Conservation (phyloP, 2,797 vertebrate species). For the Pteropus rufus region DNA sequence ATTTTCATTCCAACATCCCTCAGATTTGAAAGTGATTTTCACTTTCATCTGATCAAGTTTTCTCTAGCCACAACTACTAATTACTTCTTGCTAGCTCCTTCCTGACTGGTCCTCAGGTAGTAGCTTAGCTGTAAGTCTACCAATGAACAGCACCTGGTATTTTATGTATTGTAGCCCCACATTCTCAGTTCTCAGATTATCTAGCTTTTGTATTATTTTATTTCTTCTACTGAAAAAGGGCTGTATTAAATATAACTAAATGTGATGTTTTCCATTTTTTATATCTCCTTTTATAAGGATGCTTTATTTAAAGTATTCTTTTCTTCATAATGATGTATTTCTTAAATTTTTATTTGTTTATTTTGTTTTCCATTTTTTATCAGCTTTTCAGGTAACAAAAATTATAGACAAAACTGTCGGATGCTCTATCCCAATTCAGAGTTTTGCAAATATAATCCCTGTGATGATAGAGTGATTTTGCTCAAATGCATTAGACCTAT, state of each 20-base stretch:
- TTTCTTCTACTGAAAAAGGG: neutral
- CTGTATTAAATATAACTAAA: neutral
- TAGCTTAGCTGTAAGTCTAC: neutral
- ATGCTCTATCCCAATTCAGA: neutral
- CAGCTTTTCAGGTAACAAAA: constrained; percentile 20
- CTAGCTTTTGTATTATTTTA: neutral
- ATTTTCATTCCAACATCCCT: neutral
- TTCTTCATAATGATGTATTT: no score
- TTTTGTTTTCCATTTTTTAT: neutral
- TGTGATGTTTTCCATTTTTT: neutral
- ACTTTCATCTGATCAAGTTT: neutral
- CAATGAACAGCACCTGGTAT: neutral
- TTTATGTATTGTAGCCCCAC: neutral
- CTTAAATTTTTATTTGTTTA: no score
- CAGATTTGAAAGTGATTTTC: neutral
- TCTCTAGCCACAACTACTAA: neutral
- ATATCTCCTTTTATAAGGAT: neutral
- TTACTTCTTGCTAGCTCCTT: neutral
- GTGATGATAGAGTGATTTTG: neutral
- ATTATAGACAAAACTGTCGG: neutral
- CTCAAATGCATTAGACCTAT: neutral
- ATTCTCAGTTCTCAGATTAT: neutral
- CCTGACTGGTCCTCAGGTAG: neutral
- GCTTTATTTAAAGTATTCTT: no score
- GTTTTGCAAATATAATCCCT: neutral